These are phyloP conservation scores for Aphelocoma californica DNA, from an alignment of 2,797 vertebrate genomes.

Conservation along the genomic window DNA sequence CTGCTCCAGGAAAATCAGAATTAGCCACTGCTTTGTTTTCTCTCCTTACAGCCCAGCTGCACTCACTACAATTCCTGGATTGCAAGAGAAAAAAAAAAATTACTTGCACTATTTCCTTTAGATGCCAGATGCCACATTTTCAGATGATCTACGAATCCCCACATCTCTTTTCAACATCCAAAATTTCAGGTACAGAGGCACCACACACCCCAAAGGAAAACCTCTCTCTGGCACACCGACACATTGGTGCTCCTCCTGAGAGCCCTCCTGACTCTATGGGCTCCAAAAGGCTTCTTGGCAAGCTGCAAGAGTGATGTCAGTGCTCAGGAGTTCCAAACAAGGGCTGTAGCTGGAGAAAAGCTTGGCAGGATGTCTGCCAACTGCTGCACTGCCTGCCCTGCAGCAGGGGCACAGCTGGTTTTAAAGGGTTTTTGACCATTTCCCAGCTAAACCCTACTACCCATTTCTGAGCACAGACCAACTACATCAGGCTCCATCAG, in stretches of 20 bases:
- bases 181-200: background rate
- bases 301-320: background rate
- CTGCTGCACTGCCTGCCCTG: rapidly evolving
- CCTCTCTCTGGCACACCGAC: rapidly evolving
- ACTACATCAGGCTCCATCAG: background rate
- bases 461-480: background rate
- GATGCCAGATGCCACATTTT: background rate
- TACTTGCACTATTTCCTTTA: background rate
- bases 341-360: background rate
- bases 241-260: rapidly evolving
- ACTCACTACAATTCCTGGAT: background rate
- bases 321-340: background rate
- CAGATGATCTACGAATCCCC: background rate
- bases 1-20: background rate
- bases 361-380: background rate
- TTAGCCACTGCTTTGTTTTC: background rate
- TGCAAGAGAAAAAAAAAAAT: background rate
- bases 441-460: background rate
- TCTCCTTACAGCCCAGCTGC: background rate
- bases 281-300: background rate
- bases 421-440: background rate
- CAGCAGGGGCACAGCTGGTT: background rate
- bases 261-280: rapidly evolving
- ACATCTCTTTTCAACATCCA: background rate
- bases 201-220: background rate